Percentiles rank a stretch among this genome's conserved stretches.
phyloP scores from a whole-genome alignment of 1,140 invertebrate genomes.

The Hyposmocoma kahamanoa region DNA sequence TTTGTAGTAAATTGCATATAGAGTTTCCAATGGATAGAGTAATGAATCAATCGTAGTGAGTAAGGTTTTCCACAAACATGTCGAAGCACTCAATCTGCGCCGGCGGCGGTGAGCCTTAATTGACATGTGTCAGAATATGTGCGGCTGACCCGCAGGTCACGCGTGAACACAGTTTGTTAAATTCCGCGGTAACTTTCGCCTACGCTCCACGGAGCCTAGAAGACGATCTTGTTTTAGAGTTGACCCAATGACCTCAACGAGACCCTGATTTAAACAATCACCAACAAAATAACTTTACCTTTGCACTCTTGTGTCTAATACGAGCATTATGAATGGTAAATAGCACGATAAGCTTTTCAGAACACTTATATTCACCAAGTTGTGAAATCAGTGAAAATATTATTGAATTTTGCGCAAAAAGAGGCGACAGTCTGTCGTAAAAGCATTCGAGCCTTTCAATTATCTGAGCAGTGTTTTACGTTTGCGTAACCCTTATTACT shows the following conservation, averaged over 20 bases:
- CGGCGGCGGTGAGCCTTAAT: conserved; percentile 57
- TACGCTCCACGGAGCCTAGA: conserved; percentile 17
- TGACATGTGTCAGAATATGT: conserved; percentile 70
- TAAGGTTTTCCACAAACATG: conserved; percentile 64
- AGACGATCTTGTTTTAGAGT: conserved; percentile 27
- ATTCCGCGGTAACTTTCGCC: conserved; percentile 62
- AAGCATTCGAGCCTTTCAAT: conserved; percentile 1
- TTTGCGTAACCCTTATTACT: conserved; percentile 1
- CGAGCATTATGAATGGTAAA: too few relatives aligned
- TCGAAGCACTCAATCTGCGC: conserved; percentile 61
- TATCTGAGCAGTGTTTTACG: not conserved
- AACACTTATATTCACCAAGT: too few relatives aligned
- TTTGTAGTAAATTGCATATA: conserved; percentile 37
- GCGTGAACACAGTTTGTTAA: conserved; percentile 59
- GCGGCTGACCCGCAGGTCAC: conserved; percentile 60
- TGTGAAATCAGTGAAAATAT: too few relatives aligned
- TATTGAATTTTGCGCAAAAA: too few relatives aligned
- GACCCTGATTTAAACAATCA: conserved; percentile 30
- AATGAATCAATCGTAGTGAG: conserved; percentile 63
- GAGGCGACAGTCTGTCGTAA: too few relatives aligned
- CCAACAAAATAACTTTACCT: conserved; percentile 1
- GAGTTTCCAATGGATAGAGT: conserved; percentile 32
- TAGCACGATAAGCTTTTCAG: too few relatives aligned
- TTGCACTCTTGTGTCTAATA: too few relatives aligned
- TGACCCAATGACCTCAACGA: conserved; percentile 25